Conservation (phyloP, 2,888 invertebrate species). For the Aphodius sticticus region DNA sequence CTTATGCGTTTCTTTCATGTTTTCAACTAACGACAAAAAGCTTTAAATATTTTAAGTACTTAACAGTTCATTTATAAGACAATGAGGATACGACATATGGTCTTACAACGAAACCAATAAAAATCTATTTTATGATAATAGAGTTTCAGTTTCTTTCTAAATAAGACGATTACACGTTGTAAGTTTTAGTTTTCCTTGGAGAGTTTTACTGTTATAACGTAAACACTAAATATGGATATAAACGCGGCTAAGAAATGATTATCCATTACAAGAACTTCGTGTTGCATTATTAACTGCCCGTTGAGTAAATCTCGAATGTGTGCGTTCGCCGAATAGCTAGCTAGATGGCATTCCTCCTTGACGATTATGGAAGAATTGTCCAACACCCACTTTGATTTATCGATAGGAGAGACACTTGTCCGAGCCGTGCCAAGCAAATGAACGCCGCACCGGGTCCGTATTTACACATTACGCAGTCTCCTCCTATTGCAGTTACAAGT, state of each 20-base stretch:
- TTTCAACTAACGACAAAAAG: too few species aligned
- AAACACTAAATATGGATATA: not conserved
- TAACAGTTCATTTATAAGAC: too few species aligned
- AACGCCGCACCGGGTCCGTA: not conserved
- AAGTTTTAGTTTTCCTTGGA: too few species aligned
- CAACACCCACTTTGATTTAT: not conserved
- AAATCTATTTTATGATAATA: too few species aligned
- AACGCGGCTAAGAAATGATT: not conserved
- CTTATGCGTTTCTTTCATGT: too few species aligned
- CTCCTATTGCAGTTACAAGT: not conserved
- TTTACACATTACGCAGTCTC: not conserved
- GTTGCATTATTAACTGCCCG: not conserved
- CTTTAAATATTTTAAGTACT: too few species aligned
- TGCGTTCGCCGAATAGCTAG: not conserved
- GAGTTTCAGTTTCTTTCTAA: too few species aligned
- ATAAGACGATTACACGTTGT: too few species aligned
- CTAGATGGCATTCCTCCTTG: not conserved
- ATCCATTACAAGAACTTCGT: not conserved
- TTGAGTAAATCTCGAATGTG: not conserved
- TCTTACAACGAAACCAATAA: too few species aligned
- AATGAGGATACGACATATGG: too few species aligned
- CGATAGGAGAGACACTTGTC: conserved; percentile 4
- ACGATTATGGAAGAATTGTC: conserved; percentile 4
- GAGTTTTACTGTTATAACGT: too few species aligned
- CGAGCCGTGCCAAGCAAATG: not conserved